Evolutionary conservation across 30 jellyfish, hydroid and myxozoan genomes (phyloP), one percentile per base, ranked within the genome.

Genomic region (Turritopsis rubra): DNA sequence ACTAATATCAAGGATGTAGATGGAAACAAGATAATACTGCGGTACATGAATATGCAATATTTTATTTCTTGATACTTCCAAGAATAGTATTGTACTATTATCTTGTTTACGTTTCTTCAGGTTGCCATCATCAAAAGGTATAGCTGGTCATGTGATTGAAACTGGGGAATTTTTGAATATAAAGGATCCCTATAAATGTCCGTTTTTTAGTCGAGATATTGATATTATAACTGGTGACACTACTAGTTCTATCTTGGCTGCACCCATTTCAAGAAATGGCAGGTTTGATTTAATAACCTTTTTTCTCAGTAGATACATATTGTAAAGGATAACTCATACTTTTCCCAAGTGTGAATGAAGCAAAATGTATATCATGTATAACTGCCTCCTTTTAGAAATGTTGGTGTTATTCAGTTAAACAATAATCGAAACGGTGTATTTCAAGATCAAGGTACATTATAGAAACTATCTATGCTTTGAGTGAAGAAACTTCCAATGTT

Each of bases 191-290:
- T 74, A 74, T 74, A 30, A 28, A 20, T 28, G 41, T 74, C 82
- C 82, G 0, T 23, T n/a, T 52, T 74, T 74, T 21, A 24, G 65
- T 52, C 53, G 82, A 24, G 82, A 24, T 26, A 74, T n/a, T 0
- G 82, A 74, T 24, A 30, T 24, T 21, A 22, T 24, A 28, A 26
- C 65, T 23, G 65, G 65, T 21, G 28, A 24, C 24, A 74, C 82
- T 27, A 74, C 82, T 9, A 74, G 9, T 13, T n/a, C 82, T n/a
- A 74, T 74, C 54, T 29, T 74, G 82, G 82, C 82, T 74, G 53
- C 82, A 26, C 82, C 82, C 9, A 9, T 74, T n/a, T 74, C 41
- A 22, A 1, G 24, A 20, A 30, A 74, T 24, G 70, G 21, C 27
- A 74, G 82, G 82, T 74, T 19, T 18, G 73, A 21, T 23, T 23